Percentiles rank a stretch among this genome's conserved stretches.
phyloP scores from a whole-genome alignment of 2,797 vertebrate genomes.

The Heteromormyrus szaboi region DNA sequence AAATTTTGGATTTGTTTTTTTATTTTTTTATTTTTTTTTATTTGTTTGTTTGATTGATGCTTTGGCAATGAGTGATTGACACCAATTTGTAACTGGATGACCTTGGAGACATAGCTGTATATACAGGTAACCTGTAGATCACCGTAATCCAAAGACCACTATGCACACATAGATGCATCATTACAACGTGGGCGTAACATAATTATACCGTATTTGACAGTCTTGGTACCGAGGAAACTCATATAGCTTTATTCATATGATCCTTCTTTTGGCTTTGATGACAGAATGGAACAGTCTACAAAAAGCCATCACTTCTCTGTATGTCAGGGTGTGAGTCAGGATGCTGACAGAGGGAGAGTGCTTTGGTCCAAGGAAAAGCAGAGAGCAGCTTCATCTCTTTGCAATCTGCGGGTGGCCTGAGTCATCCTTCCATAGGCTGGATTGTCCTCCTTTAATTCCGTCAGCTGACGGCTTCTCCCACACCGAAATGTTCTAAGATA shows the following conservation, averaged over 20 bases:
- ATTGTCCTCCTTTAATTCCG: not conserved
- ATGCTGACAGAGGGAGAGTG: not conserved
- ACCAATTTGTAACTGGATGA: not conserved
- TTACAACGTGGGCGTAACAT: not conserved
- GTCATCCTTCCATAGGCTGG: not conserved
- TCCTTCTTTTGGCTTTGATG: not conserved
- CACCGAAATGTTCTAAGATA: not conserved
- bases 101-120: not conserved
- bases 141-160: not conserved
- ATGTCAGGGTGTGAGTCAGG: not conserved
- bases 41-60: not conserved
- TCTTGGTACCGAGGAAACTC: not conserved
- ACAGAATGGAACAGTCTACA: not conserved
- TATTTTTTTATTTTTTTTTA: not conserved
- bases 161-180: not conserved
- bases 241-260: not conserved
- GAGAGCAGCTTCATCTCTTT: not conserved
- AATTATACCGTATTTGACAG: not conserved
- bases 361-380: not conserved
- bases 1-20: not conserved
- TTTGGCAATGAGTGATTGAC: not conserved
- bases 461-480: not conserved
- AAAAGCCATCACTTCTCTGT: not conserved
- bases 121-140: not conserved
- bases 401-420: not conserved